Conservation (phyloP, 2,797 vertebrate genomes). For the Semotilus atromaculatus region DNA sequence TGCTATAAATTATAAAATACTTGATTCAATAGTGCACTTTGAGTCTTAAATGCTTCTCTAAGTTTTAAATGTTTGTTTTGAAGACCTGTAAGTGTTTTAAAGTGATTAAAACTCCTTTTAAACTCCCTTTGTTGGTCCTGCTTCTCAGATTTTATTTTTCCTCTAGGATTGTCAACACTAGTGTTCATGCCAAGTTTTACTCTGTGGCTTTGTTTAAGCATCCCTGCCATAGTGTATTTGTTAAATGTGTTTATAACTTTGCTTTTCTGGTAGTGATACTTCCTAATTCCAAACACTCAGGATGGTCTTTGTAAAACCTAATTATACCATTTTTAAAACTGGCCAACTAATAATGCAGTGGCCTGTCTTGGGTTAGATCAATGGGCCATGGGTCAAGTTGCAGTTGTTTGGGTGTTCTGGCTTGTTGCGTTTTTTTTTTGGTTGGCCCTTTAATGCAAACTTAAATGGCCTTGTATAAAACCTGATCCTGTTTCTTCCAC, state of each 20-base stretch:
- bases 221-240: neutral
- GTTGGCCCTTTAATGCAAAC: neutral
- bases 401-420: too few relatives aligned
- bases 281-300: too few relatives aligned
- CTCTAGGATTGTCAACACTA: neutral
- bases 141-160: too few relatives aligned
- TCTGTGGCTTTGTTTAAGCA: too few relatives aligned
- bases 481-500: neutral
- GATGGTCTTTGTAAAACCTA: fast-evolving
- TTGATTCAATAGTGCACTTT: neutral
- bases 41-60: neutral
- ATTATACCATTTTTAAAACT: neutral
- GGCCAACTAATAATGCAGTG: neutral
- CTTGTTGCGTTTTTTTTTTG: too few relatives aligned
- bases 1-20: too few relatives aligned
- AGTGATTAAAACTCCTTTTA: constrained; percentile 19
- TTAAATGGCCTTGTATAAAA: fast-evolving
- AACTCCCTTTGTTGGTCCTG: neutral
- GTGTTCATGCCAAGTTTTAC: too few relatives aligned
- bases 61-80: neutral
- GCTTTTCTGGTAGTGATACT: too few relatives aligned
- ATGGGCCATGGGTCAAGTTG: too few relatives aligned
- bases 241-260: neutral
- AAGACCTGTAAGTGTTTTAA: neutral
- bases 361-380: too few relatives aligned